Evolutionary conservation across 2,797 vertebrate genomes (phyloP).

Genomic region (Centroberyx gerrardi): DNA sequence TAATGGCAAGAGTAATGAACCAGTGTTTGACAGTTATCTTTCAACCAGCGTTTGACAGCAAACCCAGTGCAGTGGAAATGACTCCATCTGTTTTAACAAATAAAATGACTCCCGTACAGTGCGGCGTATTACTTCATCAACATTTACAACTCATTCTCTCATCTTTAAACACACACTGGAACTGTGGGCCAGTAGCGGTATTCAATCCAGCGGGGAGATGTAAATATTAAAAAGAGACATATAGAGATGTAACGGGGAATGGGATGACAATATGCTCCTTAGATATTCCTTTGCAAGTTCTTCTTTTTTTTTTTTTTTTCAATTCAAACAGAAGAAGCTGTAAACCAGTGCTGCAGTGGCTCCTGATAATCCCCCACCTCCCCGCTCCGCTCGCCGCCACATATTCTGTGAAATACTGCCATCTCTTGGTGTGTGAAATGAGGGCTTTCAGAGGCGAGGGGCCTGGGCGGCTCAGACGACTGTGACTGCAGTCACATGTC

Average conservation of each 20-base stretch:
- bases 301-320: conserved; percentile 59
- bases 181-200: conserved; percentile 54
- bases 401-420: conserved; percentile 97
- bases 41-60: conserved; percentile 19
- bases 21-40: conserved; percentile 4
- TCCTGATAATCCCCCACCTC: conserved; percentile 62
- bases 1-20: conserved; percentile 14
- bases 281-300: conserved; percentile 75
- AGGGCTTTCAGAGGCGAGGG: conserved; percentile 23
- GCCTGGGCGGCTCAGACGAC: conserved; percentile 31
- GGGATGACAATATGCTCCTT: conserved; percentile 65
- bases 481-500: conserved; percentile 49
- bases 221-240: conserved; percentile 68
- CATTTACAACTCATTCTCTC: conserved; percentile 70
- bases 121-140: conserved; percentile 65
- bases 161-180: conserved; percentile 69
- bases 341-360: conserved; percentile 66
- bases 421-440: conserved; percentile 88
- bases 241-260: conserved; percentile 67
- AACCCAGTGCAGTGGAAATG: conserved; percentile 42
- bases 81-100: conserved; percentile 59
- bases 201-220: conserved; percentile 66
- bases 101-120: conserved; percentile 43
- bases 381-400: conserved; percentile 39
- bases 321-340: conserved; percentile 78